Conservation (phyloP, 1,140 invertebrate species). For the Mercenaria mercenaria region DNA sequence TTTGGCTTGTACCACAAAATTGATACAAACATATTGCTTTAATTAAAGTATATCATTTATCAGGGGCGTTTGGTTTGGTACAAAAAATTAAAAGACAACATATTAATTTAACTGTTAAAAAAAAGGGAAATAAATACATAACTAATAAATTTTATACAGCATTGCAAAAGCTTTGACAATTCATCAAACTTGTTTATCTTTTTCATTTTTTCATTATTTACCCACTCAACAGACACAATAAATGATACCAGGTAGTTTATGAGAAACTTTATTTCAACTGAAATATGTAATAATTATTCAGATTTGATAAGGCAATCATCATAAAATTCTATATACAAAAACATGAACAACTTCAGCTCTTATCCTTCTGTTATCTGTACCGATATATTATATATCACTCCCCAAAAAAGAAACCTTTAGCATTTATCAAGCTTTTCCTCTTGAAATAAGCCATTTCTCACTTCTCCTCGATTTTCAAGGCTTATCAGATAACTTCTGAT, state of each 20-base stretch:
- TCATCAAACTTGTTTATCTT: too few relatives aligned
- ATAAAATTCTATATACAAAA: slow-evolving; percentile 4
- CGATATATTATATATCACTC: slow-evolving; percentile 35
- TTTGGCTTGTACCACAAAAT: too few relatives aligned
- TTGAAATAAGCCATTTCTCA: slow-evolving; percentile 47
- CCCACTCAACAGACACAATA: neutral
- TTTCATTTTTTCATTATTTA: too few relatives aligned
- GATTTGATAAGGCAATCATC: slow-evolving; percentile 3
- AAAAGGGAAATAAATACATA: too few relatives aligned
- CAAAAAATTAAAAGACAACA: too few relatives aligned
- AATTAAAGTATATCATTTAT: too few relatives aligned
- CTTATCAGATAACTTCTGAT: slow-evolving; percentile 46
- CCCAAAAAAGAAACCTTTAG: neutral
- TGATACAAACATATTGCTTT: too few relatives aligned
- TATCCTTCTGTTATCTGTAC: slow-evolving; percentile 10
- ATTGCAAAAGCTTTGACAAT: too few relatives aligned
- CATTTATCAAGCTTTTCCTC: slow-evolving; percentile 37
- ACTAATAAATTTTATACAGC: too few relatives aligned
- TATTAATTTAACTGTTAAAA: too few relatives aligned
- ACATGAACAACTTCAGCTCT: neutral
- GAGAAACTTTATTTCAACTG: neutral
- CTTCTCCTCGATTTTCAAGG: slow-evolving; percentile 27
- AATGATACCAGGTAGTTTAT: slow-evolving; percentile 36
- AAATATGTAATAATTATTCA: slow-evolving; percentile 55
- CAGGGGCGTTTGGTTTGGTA: too few relatives aligned